Conservation (phyloP, 2,888 invertebrate genomes). For the Acanthococcus lagerstroemiae region DNA sequence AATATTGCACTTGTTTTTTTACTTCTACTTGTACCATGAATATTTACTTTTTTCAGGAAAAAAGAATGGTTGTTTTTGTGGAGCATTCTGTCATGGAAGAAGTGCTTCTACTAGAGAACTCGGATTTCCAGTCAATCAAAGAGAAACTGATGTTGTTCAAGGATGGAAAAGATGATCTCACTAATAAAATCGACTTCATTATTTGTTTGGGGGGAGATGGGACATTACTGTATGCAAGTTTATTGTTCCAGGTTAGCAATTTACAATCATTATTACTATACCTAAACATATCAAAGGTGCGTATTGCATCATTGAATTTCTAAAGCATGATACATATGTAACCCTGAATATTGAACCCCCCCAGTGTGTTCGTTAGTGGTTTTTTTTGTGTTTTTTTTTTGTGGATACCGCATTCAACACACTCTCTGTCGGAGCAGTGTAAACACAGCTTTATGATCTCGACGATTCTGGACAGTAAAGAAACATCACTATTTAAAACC, state of each 20-base stretch:
- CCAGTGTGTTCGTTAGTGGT: too few species aligned
- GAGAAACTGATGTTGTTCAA: conserved; percentile 74
- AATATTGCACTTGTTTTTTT: background rate
- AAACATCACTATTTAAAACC: too few species aligned
- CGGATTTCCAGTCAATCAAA: conserved; percentile 52
- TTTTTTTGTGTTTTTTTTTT: too few species aligned
- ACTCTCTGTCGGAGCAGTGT: too few species aligned
- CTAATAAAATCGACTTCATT: conserved; percentile 94
- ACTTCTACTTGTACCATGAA: conserved; percentile 16
- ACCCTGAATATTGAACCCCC: too few species aligned
- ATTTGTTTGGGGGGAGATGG: conserved; percentile 95
- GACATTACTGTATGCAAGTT: conserved; percentile 88
- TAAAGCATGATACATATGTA: too few species aligned
- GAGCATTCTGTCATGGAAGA: conserved; percentile 86
- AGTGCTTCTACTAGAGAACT: conserved; percentile 60
- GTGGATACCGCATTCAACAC: too few species aligned
- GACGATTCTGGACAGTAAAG: too few species aligned
- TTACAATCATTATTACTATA: too few species aligned
- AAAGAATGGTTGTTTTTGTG: conserved; percentile 90
- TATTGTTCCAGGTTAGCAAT: conserved; percentile 78
- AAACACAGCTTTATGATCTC: too few species aligned
- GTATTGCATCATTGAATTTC: too few species aligned
- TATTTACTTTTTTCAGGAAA: conserved; percentile 55
- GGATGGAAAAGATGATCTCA: conserved; percentile 86
- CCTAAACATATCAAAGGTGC: too few species aligned